These are phyloP conservation scores for Drosophila putrida DNA, from an alignment of 2,888 invertebrate species.

Conservation along the genomic window DNA sequence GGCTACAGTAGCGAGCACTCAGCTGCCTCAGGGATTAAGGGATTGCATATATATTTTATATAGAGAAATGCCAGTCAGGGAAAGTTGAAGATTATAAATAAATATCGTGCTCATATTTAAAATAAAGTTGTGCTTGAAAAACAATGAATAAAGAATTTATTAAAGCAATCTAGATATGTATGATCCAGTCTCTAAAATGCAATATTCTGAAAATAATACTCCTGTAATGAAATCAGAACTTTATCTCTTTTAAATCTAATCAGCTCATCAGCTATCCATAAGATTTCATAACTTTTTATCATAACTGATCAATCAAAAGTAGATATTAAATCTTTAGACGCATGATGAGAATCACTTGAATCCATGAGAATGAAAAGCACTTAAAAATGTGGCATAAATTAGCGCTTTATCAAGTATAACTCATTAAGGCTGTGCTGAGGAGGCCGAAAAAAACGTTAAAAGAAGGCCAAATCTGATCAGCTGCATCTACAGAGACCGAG, in stretches of 20 bases:
- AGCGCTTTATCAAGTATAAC: constrained; percentile 43
- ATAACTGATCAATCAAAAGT: constrained; percentile 2
- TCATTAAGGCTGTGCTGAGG: constrained; percentile 15
- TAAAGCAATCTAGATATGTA: too few relatives aligned
- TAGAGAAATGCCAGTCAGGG: constrained; percentile 9
- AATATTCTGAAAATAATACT: too few relatives aligned
- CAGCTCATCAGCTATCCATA: constrained; percentile 2
- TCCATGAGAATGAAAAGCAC: constrained; percentile 6
- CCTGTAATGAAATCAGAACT: neutral
- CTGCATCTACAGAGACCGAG: neutral
- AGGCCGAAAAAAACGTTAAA: neutral
- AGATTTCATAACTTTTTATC: neutral
- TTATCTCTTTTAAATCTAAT: neutral
- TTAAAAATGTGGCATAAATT: constrained; percentile 40
- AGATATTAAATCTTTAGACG: neutral
- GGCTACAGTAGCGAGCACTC: constrained; percentile 19
- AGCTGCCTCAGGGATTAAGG: constrained; percentile 5
- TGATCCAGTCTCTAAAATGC: too few relatives aligned
- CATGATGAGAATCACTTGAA: neutral
- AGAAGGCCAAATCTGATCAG: neutral
- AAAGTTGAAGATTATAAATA: constrained; percentile 11
- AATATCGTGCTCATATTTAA: neutral
- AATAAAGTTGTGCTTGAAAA: neutral
- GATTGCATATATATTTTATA: neutral
- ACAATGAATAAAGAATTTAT: too few relatives aligned